These are phyloP conservation scores for Planiliza haematocheilus DNA, from an alignment of 2,113 vertebrate genomes.

Conservation along the genomic window DNA sequence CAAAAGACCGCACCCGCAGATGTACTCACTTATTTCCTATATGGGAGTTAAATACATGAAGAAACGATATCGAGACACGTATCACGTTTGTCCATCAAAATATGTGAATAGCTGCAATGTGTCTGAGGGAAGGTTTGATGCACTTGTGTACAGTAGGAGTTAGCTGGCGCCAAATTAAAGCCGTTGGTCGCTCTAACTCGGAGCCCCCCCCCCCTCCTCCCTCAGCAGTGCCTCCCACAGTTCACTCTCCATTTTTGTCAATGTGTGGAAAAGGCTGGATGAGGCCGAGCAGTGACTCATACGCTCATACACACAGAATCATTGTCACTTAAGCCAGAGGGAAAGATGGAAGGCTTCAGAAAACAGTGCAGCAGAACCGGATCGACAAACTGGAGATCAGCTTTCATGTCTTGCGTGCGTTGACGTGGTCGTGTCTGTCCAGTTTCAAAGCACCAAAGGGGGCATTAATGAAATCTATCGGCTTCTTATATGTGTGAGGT, in stretches of 20 bases:
- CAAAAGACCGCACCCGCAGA: slow-evolving; percentile 9
- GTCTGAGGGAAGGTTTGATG: slow-evolving; percentile 31
- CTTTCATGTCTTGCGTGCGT: slow-evolving; percentile 14
- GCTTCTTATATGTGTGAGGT: neutral
- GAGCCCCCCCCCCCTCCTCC: slow-evolving; percentile 50
- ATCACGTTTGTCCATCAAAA: slow-evolving; percentile 35
- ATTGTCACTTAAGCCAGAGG: slow-evolving; percentile 55
- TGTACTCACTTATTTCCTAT: neutral
- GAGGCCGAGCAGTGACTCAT: slow-evolving; percentile 78
- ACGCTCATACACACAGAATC: slow-evolving; percentile 61
- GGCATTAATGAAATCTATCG: neutral
- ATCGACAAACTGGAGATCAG: slow-evolving; percentile 26
- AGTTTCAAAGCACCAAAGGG: neutral
- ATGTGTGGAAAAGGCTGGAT: slow-evolving; percentile 76
- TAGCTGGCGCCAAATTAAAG: slow-evolving; percentile 64
- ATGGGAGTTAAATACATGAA: slow-evolving; percentile 11
- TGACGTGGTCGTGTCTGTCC: neutral
- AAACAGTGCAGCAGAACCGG: slow-evolving; percentile 34
- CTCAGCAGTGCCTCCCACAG: slow-evolving; percentile 72
- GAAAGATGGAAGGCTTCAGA: slow-evolving; percentile 43
- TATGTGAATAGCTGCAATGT: slow-evolving; percentile 15
- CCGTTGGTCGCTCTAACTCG: slow-evolving; percentile 48
- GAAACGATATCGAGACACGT: slow-evolving; percentile 22
- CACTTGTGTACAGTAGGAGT: slow-evolving; percentile 51
- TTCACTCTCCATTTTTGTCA: slow-evolving; percentile 72